A percentile compares a stretch with the other conserved stretches of the same genome.
Evolutionary conservation across 2,113 vertebrate genomes (phyloP).

Genomic region (Perca fluviatilis): DNA sequence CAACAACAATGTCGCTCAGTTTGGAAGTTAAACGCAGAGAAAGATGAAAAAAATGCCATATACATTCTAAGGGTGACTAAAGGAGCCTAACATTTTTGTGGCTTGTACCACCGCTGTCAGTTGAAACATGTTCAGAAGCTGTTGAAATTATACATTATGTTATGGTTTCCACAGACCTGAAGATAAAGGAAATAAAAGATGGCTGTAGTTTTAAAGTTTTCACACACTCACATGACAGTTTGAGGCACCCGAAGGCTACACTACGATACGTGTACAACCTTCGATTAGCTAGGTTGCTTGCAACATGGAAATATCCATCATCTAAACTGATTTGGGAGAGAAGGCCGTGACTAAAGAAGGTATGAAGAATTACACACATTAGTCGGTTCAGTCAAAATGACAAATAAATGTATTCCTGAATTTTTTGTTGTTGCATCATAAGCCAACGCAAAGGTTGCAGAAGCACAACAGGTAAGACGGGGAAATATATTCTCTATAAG

Average conservation of each 20-base stretch:
- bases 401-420: neutral
- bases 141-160: neutral
- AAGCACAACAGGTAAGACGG: constrained; percentile 11
- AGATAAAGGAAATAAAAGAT: neutral
- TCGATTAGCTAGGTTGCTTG: constrained; percentile 35
- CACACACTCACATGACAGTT: constrained; percentile 23
- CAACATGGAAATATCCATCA: constrained; percentile 11
- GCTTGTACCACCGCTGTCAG: constrained; percentile 4
- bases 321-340: neutral
- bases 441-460: constrained; percentile 38
- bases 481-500: constrained; percentile 1
- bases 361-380: neutral
- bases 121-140: neutral
- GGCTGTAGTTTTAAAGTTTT: constrained; percentile 6
- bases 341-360: neutral
- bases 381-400: neutral
- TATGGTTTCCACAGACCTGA: constrained; percentile 1
- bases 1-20: neutral
- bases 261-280: constrained; percentile 14
- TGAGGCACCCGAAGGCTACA: constrained; percentile 28
- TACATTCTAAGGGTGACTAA: constrained; percentile 3
- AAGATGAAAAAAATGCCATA: neutral
- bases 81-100: neutral
- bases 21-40: neutral
- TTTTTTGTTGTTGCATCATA: constrained; percentile 5